A percentile compares a stretch with the other conserved stretches of the same genome.
phyloP scores from a whole-genome alignment of 2,888 invertebrate species.

The Scrobipalpa costella region DNA sequence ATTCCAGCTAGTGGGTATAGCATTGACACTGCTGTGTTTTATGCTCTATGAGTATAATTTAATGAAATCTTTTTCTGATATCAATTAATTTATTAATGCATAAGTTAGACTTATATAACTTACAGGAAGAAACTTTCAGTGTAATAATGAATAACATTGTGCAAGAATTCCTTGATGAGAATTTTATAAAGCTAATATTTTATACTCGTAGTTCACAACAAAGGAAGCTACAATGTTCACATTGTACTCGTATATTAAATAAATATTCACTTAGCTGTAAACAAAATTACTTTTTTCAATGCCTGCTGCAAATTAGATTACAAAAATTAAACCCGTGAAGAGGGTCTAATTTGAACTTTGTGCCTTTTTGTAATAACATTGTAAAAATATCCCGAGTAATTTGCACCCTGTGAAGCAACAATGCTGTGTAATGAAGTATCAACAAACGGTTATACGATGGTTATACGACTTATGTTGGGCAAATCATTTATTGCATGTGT shows the following conservation, averaged over 20 bases:
- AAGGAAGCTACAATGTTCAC: not conserved
- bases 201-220: too few species aligned
- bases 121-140: too few species aligned
- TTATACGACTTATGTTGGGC: constrained; percentile 29
- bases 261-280: not conserved
- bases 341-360: constrained; percentile 60
- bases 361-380: constrained; percentile 57
- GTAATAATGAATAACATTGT: too few species aligned
- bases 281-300: constrained; percentile 42
- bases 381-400: constrained; percentile 61
- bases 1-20: too few species aligned
- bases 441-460: constrained; percentile 43
- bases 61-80: too few species aligned
- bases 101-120: too few species aligned
- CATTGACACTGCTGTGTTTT: too few species aligned
- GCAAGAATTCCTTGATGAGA: too few species aligned
- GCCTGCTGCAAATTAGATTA: constrained; percentile 54
- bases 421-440: constrained; percentile 65
- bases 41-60: too few species aligned
- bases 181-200: too few species aligned
- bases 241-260: too few species aligned
- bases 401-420: constrained; percentile 50
- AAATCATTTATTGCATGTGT: not conserved
- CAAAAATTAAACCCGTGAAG: constrained; percentile 56
- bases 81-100: too few species aligned